These are phyloP conservation scores for Orius insidiosus DNA, from an alignment of 1,140 invertebrate species.

Conservation along the genomic window DNA sequence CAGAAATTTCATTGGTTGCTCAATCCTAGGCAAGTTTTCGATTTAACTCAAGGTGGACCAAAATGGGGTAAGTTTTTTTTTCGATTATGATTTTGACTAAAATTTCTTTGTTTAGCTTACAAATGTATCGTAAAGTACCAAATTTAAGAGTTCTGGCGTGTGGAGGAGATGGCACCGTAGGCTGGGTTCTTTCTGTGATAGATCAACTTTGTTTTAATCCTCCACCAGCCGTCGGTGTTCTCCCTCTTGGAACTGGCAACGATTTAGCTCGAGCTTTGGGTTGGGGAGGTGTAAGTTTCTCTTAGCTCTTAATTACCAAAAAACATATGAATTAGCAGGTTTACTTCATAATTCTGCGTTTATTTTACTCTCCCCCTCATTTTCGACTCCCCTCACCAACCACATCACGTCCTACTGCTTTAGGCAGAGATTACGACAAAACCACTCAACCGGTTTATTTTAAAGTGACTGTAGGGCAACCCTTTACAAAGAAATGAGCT, in stretches of 20 bases:
- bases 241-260: conserved; percentile 94
- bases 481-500: too few relatives aligned
- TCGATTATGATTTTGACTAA: too few relatives aligned
- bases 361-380: too few relatives aligned
- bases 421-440: too few relatives aligned
- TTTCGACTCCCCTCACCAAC: too few relatives aligned
- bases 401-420: too few relatives aligned
- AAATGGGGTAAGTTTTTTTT: conserved; percentile 56
- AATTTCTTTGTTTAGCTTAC: conserved; percentile 38
- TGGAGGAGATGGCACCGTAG: conserved; percentile 94
- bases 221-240: conserved; percentile 73
- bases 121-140: conserved; percentile 82
- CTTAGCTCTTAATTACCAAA: too few relatives aligned
- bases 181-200: conserved; percentile 88
- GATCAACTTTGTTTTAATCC: conserved; percentile 71
- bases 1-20: conserved; percentile 89
- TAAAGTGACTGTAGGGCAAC: too few relatives aligned
- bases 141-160: conserved; percentile 83
- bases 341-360: too few relatives aligned
- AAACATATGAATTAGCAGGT: too few relatives aligned
- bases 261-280: conserved; percentile 86
- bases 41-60: conserved; percentile 88
- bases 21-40: conserved; percentile 93
- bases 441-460: too few relatives aligned
- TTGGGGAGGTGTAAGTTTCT: conserved; percentile 76